Base-by-base conservation (phyloP, 2,113 vertebrate species). In the Saccopteryx bilineata region DNA sequence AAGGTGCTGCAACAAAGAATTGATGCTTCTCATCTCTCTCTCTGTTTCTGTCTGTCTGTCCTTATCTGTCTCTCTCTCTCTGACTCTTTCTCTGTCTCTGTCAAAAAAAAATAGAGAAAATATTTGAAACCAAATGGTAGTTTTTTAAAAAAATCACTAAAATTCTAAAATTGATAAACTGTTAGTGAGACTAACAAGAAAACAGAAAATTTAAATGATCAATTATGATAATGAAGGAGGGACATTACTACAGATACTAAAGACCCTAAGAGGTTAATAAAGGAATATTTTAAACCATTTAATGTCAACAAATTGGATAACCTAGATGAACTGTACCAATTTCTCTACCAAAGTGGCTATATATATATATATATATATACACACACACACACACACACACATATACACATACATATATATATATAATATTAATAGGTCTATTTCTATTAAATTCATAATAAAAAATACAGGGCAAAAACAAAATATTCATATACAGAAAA, bases 401-500 rank as follows among this genome's bases (percentile, higher is more conserved):
- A n/a, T n/a, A n/a, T n/a, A n/a, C n/a, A n/a, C n/a, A n/a, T n/a
- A n/a, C n/a, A n/a, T n/a, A n/a, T n/a, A 48, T 60, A 33, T 1
- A 75, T 83, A 66, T 75, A 68, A 60, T 31, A 28, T 75, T 10
- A 88, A 56, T 65, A 74, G 72, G 24, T 15, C 18, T 89, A 1
- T 72, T 24, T 48, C 15, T 83, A 33, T 82, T 91, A 75, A 96
- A 92, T 79, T 69, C 24, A 39, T 56, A 52, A 7, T 75, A 39
- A 71, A 94, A 87, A n/a, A 3, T n/a, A 33, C 46, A 86, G 50
- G 54, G 21, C 56, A 61, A 65, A 61, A 50, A 13, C 52, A 19
- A 21, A 87, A 63, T 48, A 24, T 87, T 81, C 58, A 46, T 31
- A 87, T 8, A 61, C 75, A 83, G 86, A 87, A 92, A 72, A 72